phyloP scores from a whole-genome alignment of 2,113 vertebrate genomes.

The Gnathonemus longibarbis region DNA sequence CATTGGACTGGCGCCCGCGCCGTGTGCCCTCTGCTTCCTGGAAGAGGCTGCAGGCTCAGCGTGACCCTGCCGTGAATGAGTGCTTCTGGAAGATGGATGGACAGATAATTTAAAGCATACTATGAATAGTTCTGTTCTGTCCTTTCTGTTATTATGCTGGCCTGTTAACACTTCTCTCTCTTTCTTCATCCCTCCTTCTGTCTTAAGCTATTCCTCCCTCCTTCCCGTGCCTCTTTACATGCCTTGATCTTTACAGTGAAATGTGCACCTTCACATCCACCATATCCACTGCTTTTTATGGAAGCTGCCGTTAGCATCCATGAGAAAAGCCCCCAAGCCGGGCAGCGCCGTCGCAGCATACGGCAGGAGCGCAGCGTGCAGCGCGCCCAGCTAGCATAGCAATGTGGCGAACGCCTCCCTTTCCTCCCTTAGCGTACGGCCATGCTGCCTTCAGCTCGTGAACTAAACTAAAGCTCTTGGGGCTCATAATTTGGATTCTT shows the following conservation, averaged over 20 bases:
- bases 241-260: neutral
- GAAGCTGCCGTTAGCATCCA: neutral
- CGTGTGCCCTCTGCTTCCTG: neutral
- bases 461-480: neutral
- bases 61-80: neutral
- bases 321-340: neutral
- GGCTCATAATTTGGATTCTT: neutral
- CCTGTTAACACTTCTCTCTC: neutral
- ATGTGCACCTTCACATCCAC: neutral
- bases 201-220: neutral
- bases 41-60: neutral
- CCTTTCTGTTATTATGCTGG: neutral
- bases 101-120: neutral
- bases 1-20: neutral
- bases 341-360: neutral
- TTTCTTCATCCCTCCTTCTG: neutral
- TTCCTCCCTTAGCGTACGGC: neutral
- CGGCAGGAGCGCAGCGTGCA: neutral
- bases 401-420: neutral
- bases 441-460: neutral
- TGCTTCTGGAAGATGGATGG: neutral
- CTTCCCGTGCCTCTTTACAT: neutral
- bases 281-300: neutral
- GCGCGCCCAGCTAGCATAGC: neutral
- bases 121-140: neutral